Conservation (phyloP, 2,888 invertebrate genomes). For the Acleris holmiana region DNA sequence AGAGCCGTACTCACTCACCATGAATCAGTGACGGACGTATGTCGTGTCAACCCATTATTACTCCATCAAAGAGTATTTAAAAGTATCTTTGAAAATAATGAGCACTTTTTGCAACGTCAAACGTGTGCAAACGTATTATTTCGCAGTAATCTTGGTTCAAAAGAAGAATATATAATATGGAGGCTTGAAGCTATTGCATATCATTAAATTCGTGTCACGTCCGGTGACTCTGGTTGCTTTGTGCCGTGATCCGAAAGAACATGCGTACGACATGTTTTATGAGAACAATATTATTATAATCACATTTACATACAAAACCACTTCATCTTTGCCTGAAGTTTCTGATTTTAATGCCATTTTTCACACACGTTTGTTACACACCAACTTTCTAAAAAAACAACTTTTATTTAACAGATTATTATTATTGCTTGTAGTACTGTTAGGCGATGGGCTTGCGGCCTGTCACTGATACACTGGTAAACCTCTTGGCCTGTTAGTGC, state of each 20-base stretch:
- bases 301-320: slow-evolving; percentile 18
- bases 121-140: slow-evolving; percentile 31
- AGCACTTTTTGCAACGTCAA: slow-evolving; percentile 30
- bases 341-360: too few species aligned
- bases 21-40: too few species aligned
- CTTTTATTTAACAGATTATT: too few species aligned
- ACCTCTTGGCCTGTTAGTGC: too few species aligned
- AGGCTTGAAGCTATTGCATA: slow-evolving; percentile 44
- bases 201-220: slow-evolving; percentile 53
- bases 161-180: slow-evolving; percentile 27
- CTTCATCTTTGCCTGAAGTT: background rate
- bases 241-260: slow-evolving; percentile 40
- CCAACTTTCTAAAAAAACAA: too few species aligned
- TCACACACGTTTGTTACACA: too few species aligned
- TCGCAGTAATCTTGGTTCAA: slow-evolving; percentile 29
- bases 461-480: too few species aligned
- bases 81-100: slow-evolving; percentile 22
- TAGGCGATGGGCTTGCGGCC: too few species aligned
- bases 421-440: too few species aligned
- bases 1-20: too few species aligned
- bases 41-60: slow-evolving; percentile 1
- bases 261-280: slow-evolving; percentile 40
- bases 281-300: slow-evolving; percentile 42
- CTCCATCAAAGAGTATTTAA: slow-evolving; percentile 4
- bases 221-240: slow-evolving; percentile 47